Conservation (phyloP, 2,888 invertebrate genomes). For the Diadegma fenestrale region DNA sequence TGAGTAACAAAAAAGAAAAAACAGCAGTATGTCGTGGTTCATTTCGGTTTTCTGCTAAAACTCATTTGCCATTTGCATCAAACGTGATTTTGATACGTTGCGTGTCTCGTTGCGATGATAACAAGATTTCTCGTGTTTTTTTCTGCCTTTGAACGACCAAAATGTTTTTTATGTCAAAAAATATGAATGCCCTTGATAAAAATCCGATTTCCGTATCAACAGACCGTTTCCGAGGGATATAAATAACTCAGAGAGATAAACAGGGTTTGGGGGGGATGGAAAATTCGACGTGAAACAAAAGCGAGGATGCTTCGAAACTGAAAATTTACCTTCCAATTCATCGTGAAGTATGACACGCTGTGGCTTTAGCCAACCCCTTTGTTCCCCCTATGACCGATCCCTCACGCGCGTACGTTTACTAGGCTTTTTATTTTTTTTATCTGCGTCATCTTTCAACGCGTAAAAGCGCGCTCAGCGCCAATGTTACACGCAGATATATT, state of each 20-base stretch:
- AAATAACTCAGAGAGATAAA: background rate
- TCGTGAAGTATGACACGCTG: constrained; percentile 23
- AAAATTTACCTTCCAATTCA: constrained; percentile 38
- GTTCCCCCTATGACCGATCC: constrained; percentile 15
- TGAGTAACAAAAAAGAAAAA: background rate
- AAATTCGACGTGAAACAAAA: background rate
- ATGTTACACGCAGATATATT: constrained; percentile 39
- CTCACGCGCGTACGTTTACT: constrained; percentile 28
- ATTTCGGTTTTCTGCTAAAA: background rate
- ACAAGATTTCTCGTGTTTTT: background rate
- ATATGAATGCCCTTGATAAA: background rate
- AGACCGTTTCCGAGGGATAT: background rate
- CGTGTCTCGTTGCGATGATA: no score
- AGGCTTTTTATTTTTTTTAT: constrained; percentile 50
- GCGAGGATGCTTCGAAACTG: constrained; percentile 12
- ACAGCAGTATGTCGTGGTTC: background rate
- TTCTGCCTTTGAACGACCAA: background rate
- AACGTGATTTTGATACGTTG: background rate
- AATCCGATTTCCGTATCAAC: background rate
- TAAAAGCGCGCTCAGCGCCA: constrained; percentile 36
- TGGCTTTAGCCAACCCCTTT: constrained; percentile 22
- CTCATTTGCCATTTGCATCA: background rate
- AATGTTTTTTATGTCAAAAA: background rate
- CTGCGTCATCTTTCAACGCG: constrained; percentile 55
- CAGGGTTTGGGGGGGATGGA: background rate